Evolutionary conservation across 92 coral and sea anemone species (phyloP), one percentile per base, ranked within the genome.

Genomic region (Zoanthus gigantus): DNA sequence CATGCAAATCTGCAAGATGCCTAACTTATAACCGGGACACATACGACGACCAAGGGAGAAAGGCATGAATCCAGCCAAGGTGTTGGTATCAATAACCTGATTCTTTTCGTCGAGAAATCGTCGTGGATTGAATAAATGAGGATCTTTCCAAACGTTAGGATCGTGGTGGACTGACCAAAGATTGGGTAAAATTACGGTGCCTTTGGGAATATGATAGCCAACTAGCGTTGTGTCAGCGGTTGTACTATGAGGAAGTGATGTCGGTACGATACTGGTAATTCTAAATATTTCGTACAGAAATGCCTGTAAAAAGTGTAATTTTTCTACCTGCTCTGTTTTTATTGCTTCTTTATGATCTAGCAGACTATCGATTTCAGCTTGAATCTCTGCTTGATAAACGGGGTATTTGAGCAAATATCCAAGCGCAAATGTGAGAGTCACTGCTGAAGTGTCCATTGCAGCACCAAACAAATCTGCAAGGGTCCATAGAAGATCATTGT

Each of bases 101-200:
- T 48, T 76, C 0, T 42, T 31, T 66, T 87, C 92, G 79, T 94
- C 94, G 79, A 94, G 92, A 78, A 94, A 94, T 44, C 98, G 98
- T 29, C 74, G 67, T 11, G 98, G 98, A 17, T 91, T 56, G 79
- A 94, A 94, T 14, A 89, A 86, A 14, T 91, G 93, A 10, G 98
- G 98, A 69, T 94, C 90, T 83, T 91, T 86, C 93, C 94, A 94
- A 71, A 69, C 16, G 15, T 66, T 46, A 23, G 93, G 89, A 52
- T 91, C 77, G 11, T 88, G 94, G 47, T 87, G 96, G 7, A 89
- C 92, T 9, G 98, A 93, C 98, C 98, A 94, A 75, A 94, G 75
- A 82, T 94, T 94, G 4, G 85, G 90, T 69, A 94, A 91, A 30
- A 94, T 87, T 6, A 93, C 79, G 4, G 98, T 93, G 1, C 75